phyloP scores from a whole-genome alignment of 2,888 invertebrate genomes.

The Harpalus rubripes region DNA sequence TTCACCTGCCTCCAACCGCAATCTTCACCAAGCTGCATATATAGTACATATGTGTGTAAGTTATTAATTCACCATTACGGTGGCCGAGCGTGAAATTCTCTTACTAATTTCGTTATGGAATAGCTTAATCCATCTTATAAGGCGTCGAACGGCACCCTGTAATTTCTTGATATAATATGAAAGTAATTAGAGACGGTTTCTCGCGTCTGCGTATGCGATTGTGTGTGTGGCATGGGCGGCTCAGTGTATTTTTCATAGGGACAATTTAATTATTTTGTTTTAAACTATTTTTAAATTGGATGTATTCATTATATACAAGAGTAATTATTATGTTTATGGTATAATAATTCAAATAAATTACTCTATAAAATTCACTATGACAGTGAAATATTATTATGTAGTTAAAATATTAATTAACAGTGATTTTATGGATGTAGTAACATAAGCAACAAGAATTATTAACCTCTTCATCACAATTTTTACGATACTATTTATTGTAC shows the following conservation, averaged over 20 bases:
- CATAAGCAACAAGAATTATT: too few relatives aligned
- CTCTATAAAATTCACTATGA: constrained; percentile 7
- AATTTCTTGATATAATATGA: constrained; percentile 61
- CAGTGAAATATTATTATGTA: not conserved
- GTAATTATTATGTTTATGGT: constrained; percentile 31
- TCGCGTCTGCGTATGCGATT: constrained; percentile 20
- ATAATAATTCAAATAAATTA: constrained; percentile 33
- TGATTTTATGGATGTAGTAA: too few relatives aligned
- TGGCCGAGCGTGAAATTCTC: constrained; percentile 55
- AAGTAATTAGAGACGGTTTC: constrained; percentile 56
- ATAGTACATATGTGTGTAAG: not conserved
- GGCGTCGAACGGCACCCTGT: constrained; percentile 56
- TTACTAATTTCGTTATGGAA: constrained; percentile 61
- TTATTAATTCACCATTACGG: constrained; percentile 60
- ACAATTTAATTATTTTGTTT: constrained; percentile 45
- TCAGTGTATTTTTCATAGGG: constrained; percentile 32
- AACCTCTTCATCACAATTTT: too few relatives aligned
- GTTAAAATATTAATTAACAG: not conserved
- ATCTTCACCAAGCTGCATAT: too few relatives aligned
- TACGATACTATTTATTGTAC: too few relatives aligned
- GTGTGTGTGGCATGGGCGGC: constrained; percentile 56
- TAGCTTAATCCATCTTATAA: constrained; percentile 62
- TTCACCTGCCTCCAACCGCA: too few relatives aligned
- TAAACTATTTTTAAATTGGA: constrained; percentile 42
- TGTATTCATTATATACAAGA: constrained; percentile 12